Base-by-base conservation (phyloP, 2,113 vertebrate genomes). In the Phyllostomus hastatus region DNA sequence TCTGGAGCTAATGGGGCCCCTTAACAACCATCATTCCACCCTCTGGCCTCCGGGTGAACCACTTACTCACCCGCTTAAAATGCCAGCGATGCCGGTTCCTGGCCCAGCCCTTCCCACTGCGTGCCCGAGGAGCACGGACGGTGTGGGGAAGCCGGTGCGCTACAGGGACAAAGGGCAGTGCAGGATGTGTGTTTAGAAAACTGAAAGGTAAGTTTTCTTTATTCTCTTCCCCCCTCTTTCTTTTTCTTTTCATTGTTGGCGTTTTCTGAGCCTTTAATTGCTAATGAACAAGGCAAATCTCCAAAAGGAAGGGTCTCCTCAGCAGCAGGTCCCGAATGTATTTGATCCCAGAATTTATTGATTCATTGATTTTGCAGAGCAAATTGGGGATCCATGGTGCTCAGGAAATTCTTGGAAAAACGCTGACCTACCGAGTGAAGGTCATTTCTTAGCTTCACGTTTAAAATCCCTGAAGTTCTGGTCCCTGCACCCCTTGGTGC, bases 291-390 rank as follows among this genome's bases (percentile, higher is more conserved):
- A 1, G 28, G 78, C 4, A 5, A 81, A 52, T 50, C 67, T 91
- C 73, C 54, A 24, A 1, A 54, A 72, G 78, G 52, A 83, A 78
- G 80, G n/a, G 70, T 78, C 75, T 72, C 3, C 17, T 82, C 75
- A 64, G 79, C 20, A 72, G 69, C 64, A 75, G 90, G 73, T 48
- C 43, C 67, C 82, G 14, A 61, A 72, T 57, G 78, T 28, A 48
- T 84, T 86, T 94, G 89, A 90, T 83, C 88, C 64, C 76, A 80
- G 76, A 93, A 90, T 73, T 79, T 91, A 87, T 41, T 59, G 94
- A 93, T 81, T 93, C 46, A 91, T 80, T 76, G 92, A 93, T 78
- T 85, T 85, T 72, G 57, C 24, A 24, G 64, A 90, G 57, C 43
- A 92, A 94, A 94, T 73, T 54, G 33, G n/a, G 31, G 57, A 67